Conservation (phyloP, 2,888 invertebrate species). For the Synanthedon vespiformis region DNA sequence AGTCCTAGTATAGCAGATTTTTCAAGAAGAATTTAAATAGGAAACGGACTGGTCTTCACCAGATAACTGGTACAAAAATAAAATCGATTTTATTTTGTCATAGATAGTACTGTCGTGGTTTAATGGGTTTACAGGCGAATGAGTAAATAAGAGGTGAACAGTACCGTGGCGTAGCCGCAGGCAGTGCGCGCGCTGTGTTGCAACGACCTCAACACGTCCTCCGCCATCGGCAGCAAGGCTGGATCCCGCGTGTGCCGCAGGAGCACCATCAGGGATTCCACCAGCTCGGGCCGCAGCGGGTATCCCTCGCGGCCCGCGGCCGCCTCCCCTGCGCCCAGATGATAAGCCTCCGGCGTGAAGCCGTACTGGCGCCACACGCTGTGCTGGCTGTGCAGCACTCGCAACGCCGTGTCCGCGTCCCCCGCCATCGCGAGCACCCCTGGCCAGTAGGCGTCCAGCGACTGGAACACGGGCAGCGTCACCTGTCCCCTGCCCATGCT, state of each 20-base stretch:
- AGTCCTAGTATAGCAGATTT: too few relatives aligned
- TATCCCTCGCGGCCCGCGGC: constrained; percentile 87
- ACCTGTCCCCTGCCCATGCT: constrained; percentile 98
- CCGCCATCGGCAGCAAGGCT: constrained; percentile 90
- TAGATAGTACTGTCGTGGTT: too few relatives aligned
- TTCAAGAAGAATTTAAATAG: too few relatives aligned
- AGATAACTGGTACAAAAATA: too few relatives aligned
- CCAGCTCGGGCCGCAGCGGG: constrained; percentile 94
- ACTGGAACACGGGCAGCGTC: constrained; percentile 97
- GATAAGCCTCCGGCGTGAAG: constrained; percentile 98
- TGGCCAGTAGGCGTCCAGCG: constrained; percentile 98
- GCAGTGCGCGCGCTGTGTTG: constrained; percentile 92
- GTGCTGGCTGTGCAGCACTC: constrained; percentile 95
- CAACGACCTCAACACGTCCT: constrained; percentile 92
- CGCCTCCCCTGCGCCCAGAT: constrained; percentile 89
- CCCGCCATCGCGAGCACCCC: constrained; percentile 89
- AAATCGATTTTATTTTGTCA: too few relatives aligned
- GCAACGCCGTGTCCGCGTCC: constrained; percentile 86
- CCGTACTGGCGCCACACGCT: constrained; percentile 98
- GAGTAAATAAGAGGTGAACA: too few relatives aligned
- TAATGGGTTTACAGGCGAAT: too few relatives aligned
- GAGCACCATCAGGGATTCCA: constrained; percentile 97
- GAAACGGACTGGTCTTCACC: too few relatives aligned
- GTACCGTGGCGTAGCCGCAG: constrained; percentile 97
- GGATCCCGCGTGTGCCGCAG: constrained; percentile 96